These are phyloP conservation scores for Vanessa tameamea DNA, from an alignment of 1,140 invertebrate species.

Conservation along the genomic window DNA sequence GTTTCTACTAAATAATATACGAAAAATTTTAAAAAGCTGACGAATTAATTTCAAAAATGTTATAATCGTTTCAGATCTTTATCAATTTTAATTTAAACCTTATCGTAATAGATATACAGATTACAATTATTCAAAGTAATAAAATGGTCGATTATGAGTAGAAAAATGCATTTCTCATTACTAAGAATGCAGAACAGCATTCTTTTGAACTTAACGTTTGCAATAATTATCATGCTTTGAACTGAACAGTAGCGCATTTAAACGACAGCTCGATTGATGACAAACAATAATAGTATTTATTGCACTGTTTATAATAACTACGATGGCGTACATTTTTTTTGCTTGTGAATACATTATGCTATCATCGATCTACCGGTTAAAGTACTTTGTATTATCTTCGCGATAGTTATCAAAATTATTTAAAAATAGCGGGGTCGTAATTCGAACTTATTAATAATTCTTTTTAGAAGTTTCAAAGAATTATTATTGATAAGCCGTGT, in stretches of 20 bases:
- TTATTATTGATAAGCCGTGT: too few species aligned
- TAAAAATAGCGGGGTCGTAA: too few species aligned
- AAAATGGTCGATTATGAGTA: not conserved
- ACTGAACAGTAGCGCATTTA: constrained; percentile 3
- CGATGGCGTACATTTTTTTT: not conserved
- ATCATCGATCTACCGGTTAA: too few species aligned
- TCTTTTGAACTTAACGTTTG: constrained; percentile 41
- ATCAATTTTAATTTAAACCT: constrained; percentile 12
- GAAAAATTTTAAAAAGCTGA: too few species aligned
- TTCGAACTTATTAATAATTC: too few species aligned
- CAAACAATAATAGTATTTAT: constrained; percentile 10
- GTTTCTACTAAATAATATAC: too few species aligned
- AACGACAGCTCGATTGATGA: not conserved
- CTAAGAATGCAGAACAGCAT: constrained; percentile 42
- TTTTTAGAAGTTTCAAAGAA: too few species aligned
- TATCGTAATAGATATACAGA: not conserved
- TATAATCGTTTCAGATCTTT: not conserved
- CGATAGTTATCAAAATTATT: too few species aligned
- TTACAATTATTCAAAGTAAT: not conserved
- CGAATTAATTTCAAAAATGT: too few species aligned
- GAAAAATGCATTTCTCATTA: constrained; percentile 26
- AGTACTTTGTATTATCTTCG: too few species aligned
- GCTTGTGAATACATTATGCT: too few species aligned
- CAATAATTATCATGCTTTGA: constrained; percentile 35
- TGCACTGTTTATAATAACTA: not conserved